Conservation (phyloP, 2,888 invertebrate species). For the Hetaerina titia region DNA sequence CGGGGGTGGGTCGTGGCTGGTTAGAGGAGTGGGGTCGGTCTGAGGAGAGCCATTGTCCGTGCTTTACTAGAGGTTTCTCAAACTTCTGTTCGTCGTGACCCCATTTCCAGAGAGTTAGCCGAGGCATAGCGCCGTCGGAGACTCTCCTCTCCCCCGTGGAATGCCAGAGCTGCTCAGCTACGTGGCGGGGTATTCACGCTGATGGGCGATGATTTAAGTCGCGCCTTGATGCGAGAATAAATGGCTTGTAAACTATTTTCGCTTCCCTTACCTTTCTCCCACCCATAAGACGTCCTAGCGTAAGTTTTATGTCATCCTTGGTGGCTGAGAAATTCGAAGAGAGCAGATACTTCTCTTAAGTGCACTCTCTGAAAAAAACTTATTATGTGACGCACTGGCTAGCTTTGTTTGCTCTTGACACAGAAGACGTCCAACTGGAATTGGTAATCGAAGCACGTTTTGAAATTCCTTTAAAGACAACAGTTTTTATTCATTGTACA, state of each 20-base stretch:
- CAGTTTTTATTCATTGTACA: too few species aligned
- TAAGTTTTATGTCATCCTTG: neutral
- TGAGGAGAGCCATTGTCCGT: slow-evolving; percentile 25
- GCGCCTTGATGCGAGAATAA: slow-evolving; percentile 23
- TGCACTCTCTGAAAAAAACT: neutral
- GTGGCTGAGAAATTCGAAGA: neutral
- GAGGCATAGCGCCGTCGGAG: neutral
- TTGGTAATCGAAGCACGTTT: neutral
- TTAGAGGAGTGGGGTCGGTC: neutral
- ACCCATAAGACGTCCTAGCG: neutral
- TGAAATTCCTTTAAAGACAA: too few species aligned
- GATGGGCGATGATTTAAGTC: slow-evolving; percentile 18
- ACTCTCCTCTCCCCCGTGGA: slow-evolving; percentile 6
- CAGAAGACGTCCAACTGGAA: neutral
- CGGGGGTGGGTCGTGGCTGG: neutral
- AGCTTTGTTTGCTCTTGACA: neutral
- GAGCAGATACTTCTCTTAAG: neutral
- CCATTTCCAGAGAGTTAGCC: slow-evolving; percentile 17
- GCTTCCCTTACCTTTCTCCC: neutral
- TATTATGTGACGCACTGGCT: neutral
- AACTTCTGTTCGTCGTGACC: slow-evolving; percentile 53
- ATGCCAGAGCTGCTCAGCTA: slow-evolving; percentile 7
- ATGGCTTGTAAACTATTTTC: slow-evolving; percentile 14
- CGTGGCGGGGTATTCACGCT: neutral
- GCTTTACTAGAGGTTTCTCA: slow-evolving; percentile 58